Base-by-base conservation (phyloP, 2,797 vertebrate species). In the Sandelia bainsii region DNA sequence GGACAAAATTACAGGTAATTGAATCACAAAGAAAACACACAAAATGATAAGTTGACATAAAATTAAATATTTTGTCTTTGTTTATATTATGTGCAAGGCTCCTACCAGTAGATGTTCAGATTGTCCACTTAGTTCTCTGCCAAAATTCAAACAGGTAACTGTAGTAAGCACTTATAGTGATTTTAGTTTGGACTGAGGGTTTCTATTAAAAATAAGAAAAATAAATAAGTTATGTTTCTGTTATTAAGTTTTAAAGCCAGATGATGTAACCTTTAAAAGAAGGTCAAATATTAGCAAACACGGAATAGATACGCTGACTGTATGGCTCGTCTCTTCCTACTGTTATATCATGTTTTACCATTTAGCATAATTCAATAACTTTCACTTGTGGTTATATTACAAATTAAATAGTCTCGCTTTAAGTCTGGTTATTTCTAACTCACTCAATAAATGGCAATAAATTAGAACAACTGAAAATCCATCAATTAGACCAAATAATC, bases 61-160 rank as follows among this genome's bases (percentile, higher is more conserved):
- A 62, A 45, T 68, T 22, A 3, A 49, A 70, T 57, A 51, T 62
- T n/a, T 67, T 9, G 11, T 71, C 32, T 34, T 34, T 34, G 8
- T 58, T 74, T 50, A 51, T 22, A 73, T 85, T 39, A 70, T 87
- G 85, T 91, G 83, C 80, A 79, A 79, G 48, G 79, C 29, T 59
- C 12, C 67, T 69, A 65, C 20, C 62, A 56, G 34, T 62, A 70
- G 0, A 16, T 16, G 44, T 70, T 73, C 22, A 14, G 71, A 84
- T 90, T 88, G 86, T 87, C 75, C n/a, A 48, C 37, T 73, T 69
- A 27, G 66, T 75, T 59, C 75, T 34, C 16, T 0, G 49, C 0
- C 39, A 39, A 22, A 54, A 60, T 52, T 40, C 13, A 70, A 62
- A 25, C 5, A 14, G 13, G 1, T 51, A 29, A 14, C 25, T n/a